Conservation (phyloP, 2,888 invertebrate genomes). For the Papilio elwesi region DNA sequence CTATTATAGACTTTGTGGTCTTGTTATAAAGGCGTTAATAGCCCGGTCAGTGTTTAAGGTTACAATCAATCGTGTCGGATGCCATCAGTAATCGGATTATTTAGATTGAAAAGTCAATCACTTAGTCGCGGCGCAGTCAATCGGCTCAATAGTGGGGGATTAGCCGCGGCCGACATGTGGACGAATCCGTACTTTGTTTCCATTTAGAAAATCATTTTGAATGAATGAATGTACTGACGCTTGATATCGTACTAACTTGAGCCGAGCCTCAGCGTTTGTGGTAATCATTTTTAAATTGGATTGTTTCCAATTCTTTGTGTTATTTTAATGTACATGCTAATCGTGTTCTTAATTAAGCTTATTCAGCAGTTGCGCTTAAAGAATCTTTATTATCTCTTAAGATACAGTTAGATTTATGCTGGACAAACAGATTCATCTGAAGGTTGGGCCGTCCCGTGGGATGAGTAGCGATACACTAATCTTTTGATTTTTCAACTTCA, state of each 20-base stretch:
- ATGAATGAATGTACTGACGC: slow-evolving; percentile 28
- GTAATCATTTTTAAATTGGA: slow-evolving; percentile 17
- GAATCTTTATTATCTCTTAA: neutral
- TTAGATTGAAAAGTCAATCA: slow-evolving; percentile 83
- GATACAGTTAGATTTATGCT: neutral
- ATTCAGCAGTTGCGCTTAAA: slow-evolving; percentile 3
- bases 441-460: neutral
- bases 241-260: neutral
- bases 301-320: neutral
- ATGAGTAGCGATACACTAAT: neutral
- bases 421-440: neutral
- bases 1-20: slow-evolving; percentile 35
- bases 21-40: slow-evolving; percentile 41
- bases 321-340: slow-evolving; percentile 5
- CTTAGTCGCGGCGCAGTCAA: slow-evolving; percentile 75
- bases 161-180: slow-evolving; percentile 48
- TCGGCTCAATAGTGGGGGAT: slow-evolving; percentile 66
- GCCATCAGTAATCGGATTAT: slow-evolving; percentile 70
- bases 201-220: slow-evolving; percentile 26
- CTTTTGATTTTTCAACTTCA: neutral
- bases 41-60: slow-evolving; percentile 31
- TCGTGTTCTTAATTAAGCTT: slow-evolving; percentile 2
- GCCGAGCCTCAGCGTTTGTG: neutral
- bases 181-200: slow-evolving; percentile 35
- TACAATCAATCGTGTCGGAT: slow-evolving; percentile 51